phyloP scores from a whole-genome alignment of 2,797 vertebrate genomes.

The Prionace glauca region DNA sequence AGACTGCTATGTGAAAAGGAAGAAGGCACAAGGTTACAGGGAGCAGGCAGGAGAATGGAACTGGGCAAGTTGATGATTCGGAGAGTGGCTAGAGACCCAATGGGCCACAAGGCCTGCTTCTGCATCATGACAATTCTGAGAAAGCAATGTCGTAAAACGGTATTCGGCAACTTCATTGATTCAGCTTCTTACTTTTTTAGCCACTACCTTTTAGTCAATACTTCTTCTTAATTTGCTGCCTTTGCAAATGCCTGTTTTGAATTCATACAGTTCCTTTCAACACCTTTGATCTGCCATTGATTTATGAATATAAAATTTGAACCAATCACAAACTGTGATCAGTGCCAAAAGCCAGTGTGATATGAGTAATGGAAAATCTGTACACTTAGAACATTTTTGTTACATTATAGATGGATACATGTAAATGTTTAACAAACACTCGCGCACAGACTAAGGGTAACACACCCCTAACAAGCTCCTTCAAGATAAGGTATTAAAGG shows the following conservation, averaged over 20 bases:
- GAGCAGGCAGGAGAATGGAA: too few relatives aligned
- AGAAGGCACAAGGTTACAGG: too few relatives aligned
- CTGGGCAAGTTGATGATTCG: too few relatives aligned
- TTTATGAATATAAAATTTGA: not conserved
- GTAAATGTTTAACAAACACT: not conserved
- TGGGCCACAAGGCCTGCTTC: too few relatives aligned
- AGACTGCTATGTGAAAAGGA: too few relatives aligned
- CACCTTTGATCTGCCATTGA: not conserved
- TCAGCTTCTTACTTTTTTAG: not conserved
- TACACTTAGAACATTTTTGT: not conserved
- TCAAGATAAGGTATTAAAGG: conserved; percentile 20
- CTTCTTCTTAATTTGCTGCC: not conserved
- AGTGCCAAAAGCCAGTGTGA: not conserved
- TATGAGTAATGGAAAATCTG: not conserved
- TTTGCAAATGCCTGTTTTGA: not conserved
- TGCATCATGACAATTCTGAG: too few relatives aligned
- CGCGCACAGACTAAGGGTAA: not conserved
- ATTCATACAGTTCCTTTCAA: not conserved
- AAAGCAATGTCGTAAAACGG: not conserved
- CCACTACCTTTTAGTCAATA: not conserved
- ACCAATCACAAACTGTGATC: not conserved
- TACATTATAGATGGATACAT: not conserved
- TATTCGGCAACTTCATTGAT: not conserved
- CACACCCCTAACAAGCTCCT: not conserved
- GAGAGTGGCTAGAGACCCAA: too few relatives aligned